Percentiles rank a stretch among this genome's conserved stretches.
Conservation (phyloP, 1,140 invertebrate species). For the Aphaenogaster ashmeadi region DNA sequence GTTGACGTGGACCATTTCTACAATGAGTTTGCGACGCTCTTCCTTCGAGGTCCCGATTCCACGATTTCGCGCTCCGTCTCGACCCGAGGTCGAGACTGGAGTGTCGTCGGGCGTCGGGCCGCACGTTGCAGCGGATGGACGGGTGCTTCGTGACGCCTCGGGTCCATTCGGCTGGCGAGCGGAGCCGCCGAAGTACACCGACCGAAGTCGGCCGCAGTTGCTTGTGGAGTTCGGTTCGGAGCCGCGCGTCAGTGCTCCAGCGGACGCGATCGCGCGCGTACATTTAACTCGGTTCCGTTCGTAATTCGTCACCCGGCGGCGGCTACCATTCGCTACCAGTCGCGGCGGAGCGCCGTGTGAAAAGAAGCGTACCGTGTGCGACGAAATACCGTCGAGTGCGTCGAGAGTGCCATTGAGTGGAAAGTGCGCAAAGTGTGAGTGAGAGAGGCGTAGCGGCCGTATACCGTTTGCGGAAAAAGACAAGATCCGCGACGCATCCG, state of each 20-base stretch:
- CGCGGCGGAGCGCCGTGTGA: background rate
- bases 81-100: slow-evolving; percentile 54
- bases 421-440: slow-evolving; percentile 30
- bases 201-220: slow-evolving; percentile 61
- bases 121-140: slow-evolving; percentile 17
- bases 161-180: slow-evolving; percentile 59
- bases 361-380: background rate
- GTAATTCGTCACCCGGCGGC: background rate
- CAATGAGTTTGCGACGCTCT: background rate
- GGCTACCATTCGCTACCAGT: background rate
- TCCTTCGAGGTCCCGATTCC: background rate
- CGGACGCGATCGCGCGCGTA: slow-evolving; percentile 68
- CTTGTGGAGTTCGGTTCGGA: slow-evolving; percentile 67
- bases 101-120: slow-evolving; percentile 37
- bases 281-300: slow-evolving; percentile 21
- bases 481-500: background rate
- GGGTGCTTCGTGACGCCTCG: slow-evolving; percentile 66
- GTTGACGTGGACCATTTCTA: background rate
- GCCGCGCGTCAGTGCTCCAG: slow-evolving; percentile 73
- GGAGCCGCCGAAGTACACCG: slow-evolving; percentile 68
- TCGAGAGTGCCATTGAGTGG: background rate
- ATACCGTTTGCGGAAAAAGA: slow-evolving; percentile 5
- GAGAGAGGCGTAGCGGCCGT: background rate
- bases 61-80: background rate
- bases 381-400: background rate